Evolutionary conservation across 2,888 invertebrate genomes (phyloP).

Genomic region (Lutraria lutraria): DNA sequence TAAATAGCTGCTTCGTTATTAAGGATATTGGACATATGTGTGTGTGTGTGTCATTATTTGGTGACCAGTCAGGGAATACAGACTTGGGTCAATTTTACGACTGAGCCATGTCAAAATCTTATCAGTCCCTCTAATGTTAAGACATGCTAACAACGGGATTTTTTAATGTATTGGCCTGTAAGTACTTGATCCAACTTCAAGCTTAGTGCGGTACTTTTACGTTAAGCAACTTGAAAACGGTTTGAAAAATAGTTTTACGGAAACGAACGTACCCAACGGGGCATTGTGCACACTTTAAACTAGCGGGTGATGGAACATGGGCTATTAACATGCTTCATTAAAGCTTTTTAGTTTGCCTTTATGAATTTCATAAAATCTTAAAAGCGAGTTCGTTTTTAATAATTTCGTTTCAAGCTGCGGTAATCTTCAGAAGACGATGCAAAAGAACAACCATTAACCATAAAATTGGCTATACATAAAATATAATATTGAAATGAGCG

Average conservation of each 20-base stretch:
- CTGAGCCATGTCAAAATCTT: too few species aligned
- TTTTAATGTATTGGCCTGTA: too few species aligned
- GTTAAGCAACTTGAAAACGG: not conserved
- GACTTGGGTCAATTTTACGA: too few species aligned
- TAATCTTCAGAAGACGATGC: not conserved
- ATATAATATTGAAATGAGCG: slow-evolving; percentile 17
- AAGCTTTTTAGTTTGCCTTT: not conserved
- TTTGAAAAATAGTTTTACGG: not conserved
- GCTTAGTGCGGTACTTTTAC: not conserved
- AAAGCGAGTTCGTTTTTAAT: slow-evolving; percentile 10
- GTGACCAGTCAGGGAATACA: too few species aligned
- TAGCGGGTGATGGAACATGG: not conserved
- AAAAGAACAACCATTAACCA: not conserved
- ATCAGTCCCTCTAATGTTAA: too few species aligned
- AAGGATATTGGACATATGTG: too few species aligned
- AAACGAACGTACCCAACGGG: not conserved
- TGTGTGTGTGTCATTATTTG: too few species aligned
- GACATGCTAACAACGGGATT: too few species aligned
- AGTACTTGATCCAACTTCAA: not conserved
- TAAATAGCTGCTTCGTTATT: not conserved
- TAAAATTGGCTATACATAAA: slow-evolving; percentile 24
- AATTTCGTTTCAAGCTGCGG: slow-evolving; percentile 14
- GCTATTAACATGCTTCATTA: slow-evolving; percentile 31
- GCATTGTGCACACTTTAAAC: not conserved
- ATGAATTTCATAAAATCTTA: slow-evolving; percentile 15